These are phyloP conservation scores for Dipodomys stephensi DNA, from an alignment of 2,113 vertebrate genomes.

Conservation along the genomic window DNA sequence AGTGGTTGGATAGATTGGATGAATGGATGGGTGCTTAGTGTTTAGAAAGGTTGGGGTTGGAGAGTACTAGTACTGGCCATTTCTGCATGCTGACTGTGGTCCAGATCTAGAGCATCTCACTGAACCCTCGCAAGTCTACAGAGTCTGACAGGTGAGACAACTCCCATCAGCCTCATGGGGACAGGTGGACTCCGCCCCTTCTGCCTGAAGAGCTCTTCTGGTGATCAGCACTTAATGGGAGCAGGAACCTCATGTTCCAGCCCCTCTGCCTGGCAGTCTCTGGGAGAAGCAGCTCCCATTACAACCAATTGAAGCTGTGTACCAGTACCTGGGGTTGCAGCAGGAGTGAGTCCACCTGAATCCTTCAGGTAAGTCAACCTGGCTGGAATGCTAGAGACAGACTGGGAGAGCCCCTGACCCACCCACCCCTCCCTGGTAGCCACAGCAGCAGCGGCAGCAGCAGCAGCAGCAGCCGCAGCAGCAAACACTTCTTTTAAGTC, in stretches of 20 bases:
- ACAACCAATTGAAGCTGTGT: too few relatives aligned
- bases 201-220: too few relatives aligned
- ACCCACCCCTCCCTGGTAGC: not conserved
- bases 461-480: not conserved
- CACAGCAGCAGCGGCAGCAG: slow-evolving; percentile 53
- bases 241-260: not conserved
- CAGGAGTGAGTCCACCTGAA: not conserved
- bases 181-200: not conserved
- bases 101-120: not conserved
- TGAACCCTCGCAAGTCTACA: not conserved
- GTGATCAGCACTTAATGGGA: not conserved
- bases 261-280: not conserved
- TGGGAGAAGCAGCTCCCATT: too few relatives aligned
- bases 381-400: slow-evolving; percentile 28
- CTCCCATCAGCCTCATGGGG: not conserved
- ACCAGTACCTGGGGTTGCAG: not conserved
- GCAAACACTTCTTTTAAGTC: slow-evolving; percentile 84
- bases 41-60: not conserved
- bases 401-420: not conserved
- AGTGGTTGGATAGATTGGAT: not conserved
- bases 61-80: not conserved
- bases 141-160: not conserved
- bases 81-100: not conserved
- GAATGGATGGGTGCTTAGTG: accelerated
- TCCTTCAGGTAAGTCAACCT: not conserved